Evolutionary conservation across 2,797 vertebrate species (phyloP).

Genomic region (Tamandua tetradactyla): DNA sequence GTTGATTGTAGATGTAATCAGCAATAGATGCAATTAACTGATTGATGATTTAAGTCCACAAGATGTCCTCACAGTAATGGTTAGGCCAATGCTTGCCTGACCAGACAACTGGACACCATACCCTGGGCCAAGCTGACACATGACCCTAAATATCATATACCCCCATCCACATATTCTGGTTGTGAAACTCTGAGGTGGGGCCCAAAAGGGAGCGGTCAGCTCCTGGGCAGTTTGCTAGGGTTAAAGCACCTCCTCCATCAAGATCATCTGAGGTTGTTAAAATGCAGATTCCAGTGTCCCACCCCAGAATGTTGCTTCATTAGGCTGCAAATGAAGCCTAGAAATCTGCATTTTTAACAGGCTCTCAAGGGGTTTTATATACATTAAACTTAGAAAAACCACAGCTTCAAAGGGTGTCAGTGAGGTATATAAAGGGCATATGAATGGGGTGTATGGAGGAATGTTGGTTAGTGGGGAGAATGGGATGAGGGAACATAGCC

Average conservation of each 20-base stretch:
- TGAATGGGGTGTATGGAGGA: background rate
- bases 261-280: background rate
- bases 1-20: too few relatives aligned
- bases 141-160: too few relatives aligned
- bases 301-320: background rate
- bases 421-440: background rate
- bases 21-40: too few relatives aligned
- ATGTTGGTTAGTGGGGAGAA: background rate
- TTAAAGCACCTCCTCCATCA: background rate
- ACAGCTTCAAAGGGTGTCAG: background rate
- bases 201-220: background rate
- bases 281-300: background rate
- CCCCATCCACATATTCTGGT: background rate
- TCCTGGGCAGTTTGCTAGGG: background rate
- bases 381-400: conserved; percentile 6
- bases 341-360: conserved; percentile 39
- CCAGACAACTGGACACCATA: too few relatives aligned
- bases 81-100: too few relatives aligned
- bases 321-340: background rate
- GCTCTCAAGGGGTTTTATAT: background rate
- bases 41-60: too few relatives aligned
- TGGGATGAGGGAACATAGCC: background rate
- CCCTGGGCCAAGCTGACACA: too few relatives aligned
- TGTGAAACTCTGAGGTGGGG: background rate
- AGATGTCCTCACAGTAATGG: too few relatives aligned